Conservation (phyloP, 2,113 vertebrate species). For the Bufo bufo region DNA sequence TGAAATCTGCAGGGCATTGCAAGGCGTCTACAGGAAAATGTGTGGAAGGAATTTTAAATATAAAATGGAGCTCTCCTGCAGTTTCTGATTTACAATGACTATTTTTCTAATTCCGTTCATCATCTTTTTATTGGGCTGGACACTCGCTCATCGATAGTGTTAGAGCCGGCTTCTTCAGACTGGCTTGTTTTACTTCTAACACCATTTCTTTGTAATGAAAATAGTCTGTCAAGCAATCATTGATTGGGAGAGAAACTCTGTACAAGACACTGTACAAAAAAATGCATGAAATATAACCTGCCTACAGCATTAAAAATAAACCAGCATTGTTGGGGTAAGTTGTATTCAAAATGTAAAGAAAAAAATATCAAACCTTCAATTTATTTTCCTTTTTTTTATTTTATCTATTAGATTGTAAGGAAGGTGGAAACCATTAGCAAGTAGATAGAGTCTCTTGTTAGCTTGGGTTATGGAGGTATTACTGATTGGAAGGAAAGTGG, state of each 20-base stretch:
- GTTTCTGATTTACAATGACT: constrained; percentile 20
- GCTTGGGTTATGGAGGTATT: no score
- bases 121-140: constrained; percentile 26
- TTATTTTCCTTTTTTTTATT: no score
- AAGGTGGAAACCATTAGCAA: no score
- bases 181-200: constrained; percentile 4
- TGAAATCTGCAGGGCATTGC: constrained; percentile 65
- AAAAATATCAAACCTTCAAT: neutral
- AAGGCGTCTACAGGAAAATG: constrained; percentile 29
- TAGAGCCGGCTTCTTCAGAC: neutral
- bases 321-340: neutral
- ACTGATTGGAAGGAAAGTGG: no score
- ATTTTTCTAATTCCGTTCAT: neutral
- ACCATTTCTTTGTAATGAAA: constrained; percentile 26
- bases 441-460: no score
- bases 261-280: neutral
- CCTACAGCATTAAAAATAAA: neutral
- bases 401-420: no score
- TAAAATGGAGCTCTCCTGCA: neutral
- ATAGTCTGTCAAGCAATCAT: constrained; percentile 43
- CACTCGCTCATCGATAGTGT: constrained; percentile 15
- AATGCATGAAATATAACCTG: neutral
- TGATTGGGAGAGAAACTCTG: neutral
- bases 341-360: neutral
- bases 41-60: constrained; percentile 35